A percentile compares a stretch with the other conserved stretches of the same genome.
These are phyloP conservation scores for Amiota minor DNA, from an alignment of 2,888 invertebrate species.

Conservation along the genomic window DNA sequence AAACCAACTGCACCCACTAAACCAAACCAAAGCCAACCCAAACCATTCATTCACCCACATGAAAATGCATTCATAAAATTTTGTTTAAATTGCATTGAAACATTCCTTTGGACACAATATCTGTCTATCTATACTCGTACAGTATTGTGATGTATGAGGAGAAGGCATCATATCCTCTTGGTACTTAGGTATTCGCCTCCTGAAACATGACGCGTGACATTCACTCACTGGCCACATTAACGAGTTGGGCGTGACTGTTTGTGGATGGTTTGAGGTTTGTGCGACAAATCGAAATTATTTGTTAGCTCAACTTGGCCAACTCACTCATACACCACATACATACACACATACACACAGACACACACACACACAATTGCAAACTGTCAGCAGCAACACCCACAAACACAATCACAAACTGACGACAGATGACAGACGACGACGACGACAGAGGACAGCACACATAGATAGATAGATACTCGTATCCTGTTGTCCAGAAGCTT, in stretches of 20 bases:
- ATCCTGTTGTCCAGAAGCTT: too few species aligned
- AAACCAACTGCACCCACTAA: slow-evolving; percentile 11
- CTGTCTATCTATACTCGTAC: too few species aligned
- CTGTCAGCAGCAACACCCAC: slow-evolving; percentile 10
- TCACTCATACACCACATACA: not conserved
- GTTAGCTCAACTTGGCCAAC: slow-evolving; percentile 18
- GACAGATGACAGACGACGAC: not conserved
- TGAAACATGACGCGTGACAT: too few species aligned
- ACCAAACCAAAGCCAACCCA: slow-evolving; percentile 2
- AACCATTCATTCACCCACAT: not conserved
- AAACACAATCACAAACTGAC: not conserved
- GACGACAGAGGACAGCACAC: not conserved
- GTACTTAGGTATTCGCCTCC: too few species aligned
- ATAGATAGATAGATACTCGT: not conserved
- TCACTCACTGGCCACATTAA: slow-evolving; percentile 25
- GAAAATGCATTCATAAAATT: slow-evolving; percentile 20
- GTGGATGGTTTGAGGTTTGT: slow-evolving; percentile 26
- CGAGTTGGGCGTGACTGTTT: slow-evolving; percentile 28
- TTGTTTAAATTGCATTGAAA: slow-evolving; percentile 20
- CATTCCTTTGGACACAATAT: not conserved
- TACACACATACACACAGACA: not conserved
- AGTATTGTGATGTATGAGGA: too few species aligned
- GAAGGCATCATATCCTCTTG: too few species aligned
- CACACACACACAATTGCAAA: not conserved
- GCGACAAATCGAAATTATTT: slow-evolving; percentile 26